Evolutionary conservation across 2,888 invertebrate species (phyloP).

Genomic region (Chloroclysta siterata): DNA sequence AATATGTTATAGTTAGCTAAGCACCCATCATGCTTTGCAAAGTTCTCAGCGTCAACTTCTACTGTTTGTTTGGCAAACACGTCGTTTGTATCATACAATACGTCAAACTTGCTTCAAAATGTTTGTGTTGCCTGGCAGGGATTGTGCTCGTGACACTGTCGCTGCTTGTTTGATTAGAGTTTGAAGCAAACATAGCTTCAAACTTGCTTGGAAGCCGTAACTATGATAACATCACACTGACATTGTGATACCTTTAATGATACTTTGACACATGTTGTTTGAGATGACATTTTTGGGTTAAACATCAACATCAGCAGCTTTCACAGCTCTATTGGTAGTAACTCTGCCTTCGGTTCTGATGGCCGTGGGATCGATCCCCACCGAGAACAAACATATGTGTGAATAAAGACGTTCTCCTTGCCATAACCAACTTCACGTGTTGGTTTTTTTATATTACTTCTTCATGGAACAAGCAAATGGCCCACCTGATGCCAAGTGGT

Average conservation of each 20-base stretch:
- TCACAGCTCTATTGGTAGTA: too few species aligned
- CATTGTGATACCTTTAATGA: background rate
- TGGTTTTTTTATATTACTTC: too few species aligned
- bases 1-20: too few species aligned
- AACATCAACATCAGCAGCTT: too few species aligned
- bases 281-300: conserved; percentile 1
- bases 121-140: conserved; percentile 30
- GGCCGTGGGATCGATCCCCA: background rate
- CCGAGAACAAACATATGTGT: too few species aligned
- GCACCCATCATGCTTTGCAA: background rate
- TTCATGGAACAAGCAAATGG: too few species aligned
- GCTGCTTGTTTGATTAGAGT: conserved; percentile 15
- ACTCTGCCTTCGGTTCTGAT: too few species aligned
- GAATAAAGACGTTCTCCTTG: too few species aligned
- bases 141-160: conserved; percentile 19
- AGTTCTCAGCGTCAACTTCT: conserved; percentile 5
- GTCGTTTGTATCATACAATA: conserved; percentile 7
- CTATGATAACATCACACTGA: conserved; percentile 14
- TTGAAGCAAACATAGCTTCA: conserved; percentile 21
- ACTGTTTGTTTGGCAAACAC: conserved; percentile 4
- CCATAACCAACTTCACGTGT: too few species aligned
- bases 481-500: too few species aligned
- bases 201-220: conserved; percentile 15
- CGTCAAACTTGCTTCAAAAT: conserved; percentile 24
- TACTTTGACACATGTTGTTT: too few species aligned